Evolutionary conservation across 92 coral and sea anemone species (phyloP).

Genomic region (Palythoa grandis): DNA sequence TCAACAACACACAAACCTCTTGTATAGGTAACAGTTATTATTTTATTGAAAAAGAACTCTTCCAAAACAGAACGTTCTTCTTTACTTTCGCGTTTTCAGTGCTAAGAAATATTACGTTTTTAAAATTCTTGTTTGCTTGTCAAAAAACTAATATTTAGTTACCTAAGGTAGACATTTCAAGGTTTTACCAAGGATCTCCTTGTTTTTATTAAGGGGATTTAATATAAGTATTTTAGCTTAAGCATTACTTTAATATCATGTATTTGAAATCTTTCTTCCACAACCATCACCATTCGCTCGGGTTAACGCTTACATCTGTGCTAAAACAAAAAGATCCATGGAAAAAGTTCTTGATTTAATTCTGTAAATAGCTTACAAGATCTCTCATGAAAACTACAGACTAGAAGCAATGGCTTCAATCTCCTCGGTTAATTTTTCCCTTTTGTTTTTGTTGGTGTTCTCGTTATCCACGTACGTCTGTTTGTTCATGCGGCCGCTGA

Average conservation of each 20-base stretch:
- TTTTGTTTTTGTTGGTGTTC: slow-evolving; percentile 75
- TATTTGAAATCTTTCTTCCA: not conserved
- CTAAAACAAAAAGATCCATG: slow-evolving; percentile 3
- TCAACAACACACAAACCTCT: not conserved
- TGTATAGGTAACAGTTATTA: not conserved
- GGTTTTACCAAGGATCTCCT: slow-evolving; percentile 34
- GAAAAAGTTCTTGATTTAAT: slow-evolving; percentile 8
- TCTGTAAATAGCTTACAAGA: slow-evolving; percentile 19
- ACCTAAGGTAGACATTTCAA: not conserved
- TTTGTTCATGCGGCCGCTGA: slow-evolving; percentile 91
- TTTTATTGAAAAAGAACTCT: slow-evolving; percentile 42
- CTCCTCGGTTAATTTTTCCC: slow-evolving; percentile 88
- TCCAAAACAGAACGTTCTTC: slow-evolving; percentile 27
- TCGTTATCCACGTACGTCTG: slow-evolving; percentile 85
- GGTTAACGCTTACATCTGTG: not conserved
- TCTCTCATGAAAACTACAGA: slow-evolving; percentile 46
- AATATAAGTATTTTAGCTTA: not conserved
- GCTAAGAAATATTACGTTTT: not conserved
- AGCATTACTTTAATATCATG: slow-evolving; percentile 2
- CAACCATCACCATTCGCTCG: not conserved
- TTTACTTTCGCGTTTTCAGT: not conserved
- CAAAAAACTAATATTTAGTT: not conserved
- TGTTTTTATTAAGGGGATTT: not conserved
- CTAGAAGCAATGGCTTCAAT: slow-evolving; percentile 81
- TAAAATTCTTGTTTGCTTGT: not conserved